A percentile compares a stretch with the other conserved stretches of the same genome.
These are phyloP conservation scores for Epizoanthus ramosus DNA, from an alignment of 92 coral and sea anemone genomes.

Conservation along the genomic window DNA sequence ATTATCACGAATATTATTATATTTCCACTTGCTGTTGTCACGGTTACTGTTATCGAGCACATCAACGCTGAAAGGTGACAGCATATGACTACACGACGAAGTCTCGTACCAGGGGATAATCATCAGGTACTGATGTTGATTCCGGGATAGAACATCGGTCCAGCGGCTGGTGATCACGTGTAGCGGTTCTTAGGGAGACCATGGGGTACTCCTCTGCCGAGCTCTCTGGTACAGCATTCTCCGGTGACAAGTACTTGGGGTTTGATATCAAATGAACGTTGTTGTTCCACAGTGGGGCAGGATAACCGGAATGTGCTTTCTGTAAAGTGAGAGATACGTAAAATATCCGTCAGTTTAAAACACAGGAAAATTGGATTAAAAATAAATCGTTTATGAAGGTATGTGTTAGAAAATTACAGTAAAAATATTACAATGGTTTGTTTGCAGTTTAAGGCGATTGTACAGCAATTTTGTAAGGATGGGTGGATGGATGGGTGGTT, in stretches of 20 bases:
- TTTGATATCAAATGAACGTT: slow-evolving; percentile 1
- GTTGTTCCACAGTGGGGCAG: slow-evolving; percentile 5
- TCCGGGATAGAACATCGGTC: neutral
- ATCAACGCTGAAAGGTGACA: no score
- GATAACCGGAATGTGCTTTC: neutral
- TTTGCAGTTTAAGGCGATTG: no score
- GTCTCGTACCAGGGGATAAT: neutral
- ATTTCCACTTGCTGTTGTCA: no score
- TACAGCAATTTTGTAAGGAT: no score
- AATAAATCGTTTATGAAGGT: no score
- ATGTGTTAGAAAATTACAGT: no score
- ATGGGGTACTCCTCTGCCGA: slow-evolving; percentile 8
- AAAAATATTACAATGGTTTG: no score
- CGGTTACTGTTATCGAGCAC: no score
- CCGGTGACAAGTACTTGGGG: slow-evolving; percentile 1
- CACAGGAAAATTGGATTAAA: no score
- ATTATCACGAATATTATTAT: no score
- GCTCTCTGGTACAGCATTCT: neutral
- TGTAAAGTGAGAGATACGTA: neutral
- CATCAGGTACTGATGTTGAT: neutral
- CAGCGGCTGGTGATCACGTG: neutral
- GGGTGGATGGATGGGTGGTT: no score
- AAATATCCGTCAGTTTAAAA: no score
- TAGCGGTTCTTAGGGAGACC: neutral
- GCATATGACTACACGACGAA: neutral